Conservation (phyloP, 2,888 invertebrate species). For the Drosophila emarginata region DNA sequence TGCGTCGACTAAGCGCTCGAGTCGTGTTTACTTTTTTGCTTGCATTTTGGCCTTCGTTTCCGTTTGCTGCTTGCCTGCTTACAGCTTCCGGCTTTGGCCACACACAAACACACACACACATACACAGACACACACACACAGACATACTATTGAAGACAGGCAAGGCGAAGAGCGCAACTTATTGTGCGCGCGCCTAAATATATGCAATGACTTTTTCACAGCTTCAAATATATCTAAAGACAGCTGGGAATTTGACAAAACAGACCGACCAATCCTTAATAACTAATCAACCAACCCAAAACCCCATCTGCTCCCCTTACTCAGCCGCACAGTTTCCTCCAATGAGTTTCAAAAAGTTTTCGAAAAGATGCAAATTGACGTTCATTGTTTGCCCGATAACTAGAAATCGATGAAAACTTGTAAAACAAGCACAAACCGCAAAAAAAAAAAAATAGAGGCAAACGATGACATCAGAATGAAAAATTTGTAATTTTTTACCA, state of each 20-base stretch:
- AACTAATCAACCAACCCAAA: too few species aligned
- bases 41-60: slow-evolving; percentile 61
- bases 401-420: too few species aligned
- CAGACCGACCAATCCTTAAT: too few species aligned
- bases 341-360: slow-evolving; percentile 44
- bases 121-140: slow-evolving; percentile 2
- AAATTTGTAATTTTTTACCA: too few species aligned
- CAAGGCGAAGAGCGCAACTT: slow-evolving; percentile 29
- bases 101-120: slow-evolving; percentile 30
- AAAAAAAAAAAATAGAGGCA: too few species aligned
- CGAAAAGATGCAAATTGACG: slow-evolving; percentile 48
- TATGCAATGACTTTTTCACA: slow-evolving; percentile 53
- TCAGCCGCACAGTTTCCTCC: too few species aligned
- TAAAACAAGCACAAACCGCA: too few species aligned
- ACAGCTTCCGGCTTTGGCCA: slow-evolving; percentile 69
- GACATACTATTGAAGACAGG: background rate
- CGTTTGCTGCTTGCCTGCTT: slow-evolving; percentile 76
- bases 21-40: slow-evolving; percentile 50
- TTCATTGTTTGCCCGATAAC: slow-evolving; percentile 20
- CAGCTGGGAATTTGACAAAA: slow-evolving; percentile 15
- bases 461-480: too few species aligned
- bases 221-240: background rate
- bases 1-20: slow-evolving; percentile 8
- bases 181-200: slow-evolving; percentile 66
- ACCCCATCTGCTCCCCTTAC: too few species aligned